Percentiles rank a stretch among this genome's conserved stretches.
These are phyloP conservation scores for Camelus dromedarius DNA, from an alignment of 2,113 vertebrate genomes.

Conservation along the genomic window DNA sequence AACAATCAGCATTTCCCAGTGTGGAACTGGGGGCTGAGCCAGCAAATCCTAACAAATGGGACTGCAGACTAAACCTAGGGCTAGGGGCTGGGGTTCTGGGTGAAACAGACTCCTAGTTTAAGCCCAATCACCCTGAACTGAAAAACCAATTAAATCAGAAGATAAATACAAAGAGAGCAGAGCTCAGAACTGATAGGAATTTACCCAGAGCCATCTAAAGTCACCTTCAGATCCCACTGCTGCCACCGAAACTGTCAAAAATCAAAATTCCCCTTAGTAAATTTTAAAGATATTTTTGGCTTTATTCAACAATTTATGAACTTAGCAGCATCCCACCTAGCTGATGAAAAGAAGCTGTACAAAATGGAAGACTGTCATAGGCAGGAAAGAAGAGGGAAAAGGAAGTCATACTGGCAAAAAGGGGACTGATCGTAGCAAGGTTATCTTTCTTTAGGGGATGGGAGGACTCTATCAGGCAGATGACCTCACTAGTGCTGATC, in stretches of 20 bases:
- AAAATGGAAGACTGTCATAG: background rate
- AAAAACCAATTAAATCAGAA: background rate
- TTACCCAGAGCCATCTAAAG: background rate
- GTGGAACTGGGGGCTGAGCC: background rate
- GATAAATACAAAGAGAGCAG: background rate
- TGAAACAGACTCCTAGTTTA: background rate
- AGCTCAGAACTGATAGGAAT: background rate
- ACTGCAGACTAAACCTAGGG: background rate
- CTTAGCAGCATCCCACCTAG: background rate
- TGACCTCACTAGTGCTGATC: background rate
- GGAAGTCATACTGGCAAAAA: background rate
- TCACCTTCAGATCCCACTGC: background rate
- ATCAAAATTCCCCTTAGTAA: background rate
- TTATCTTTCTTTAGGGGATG: background rate
- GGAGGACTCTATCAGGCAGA: background rate
- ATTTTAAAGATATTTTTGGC: background rate
- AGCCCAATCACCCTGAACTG: background rate
- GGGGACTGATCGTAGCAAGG: background rate
- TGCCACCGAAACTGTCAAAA: background rate
- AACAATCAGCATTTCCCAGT: background rate
- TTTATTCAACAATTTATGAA: background rate
- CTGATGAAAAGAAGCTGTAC: background rate
- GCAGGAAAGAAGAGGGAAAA: background rate
- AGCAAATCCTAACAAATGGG: background rate
- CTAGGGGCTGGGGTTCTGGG: background rate